phyloP scores from a whole-genome alignment of 2,113 vertebrate species.

The Beaufortia kweichowensis region DNA sequence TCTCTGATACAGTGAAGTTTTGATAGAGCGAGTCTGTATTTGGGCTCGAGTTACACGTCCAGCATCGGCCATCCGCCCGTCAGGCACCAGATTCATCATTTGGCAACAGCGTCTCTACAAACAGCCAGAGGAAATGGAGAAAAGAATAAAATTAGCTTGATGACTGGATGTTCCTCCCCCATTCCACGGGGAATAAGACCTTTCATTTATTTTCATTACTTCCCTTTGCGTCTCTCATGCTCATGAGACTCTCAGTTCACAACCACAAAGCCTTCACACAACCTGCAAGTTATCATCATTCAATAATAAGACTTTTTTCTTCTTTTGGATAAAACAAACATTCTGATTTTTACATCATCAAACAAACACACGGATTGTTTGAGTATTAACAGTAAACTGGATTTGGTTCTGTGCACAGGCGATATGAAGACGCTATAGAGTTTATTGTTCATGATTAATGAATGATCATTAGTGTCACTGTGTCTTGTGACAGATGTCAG shows the following conservation, averaged over 20 bases:
- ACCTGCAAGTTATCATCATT: background rate
- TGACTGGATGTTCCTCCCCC: constrained; percentile 80
- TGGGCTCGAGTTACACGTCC: constrained; percentile 84
- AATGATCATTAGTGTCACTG: too few relatives aligned
- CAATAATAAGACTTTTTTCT: background rate
- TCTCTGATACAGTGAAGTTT: too few relatives aligned
- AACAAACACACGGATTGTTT: too few relatives aligned
- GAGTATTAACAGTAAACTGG: too few relatives aligned
- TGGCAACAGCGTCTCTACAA: constrained; percentile 76
- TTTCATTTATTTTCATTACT: constrained; percentile 82
- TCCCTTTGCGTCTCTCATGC: constrained; percentile 54
- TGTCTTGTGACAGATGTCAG: too few relatives aligned
- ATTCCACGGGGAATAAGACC: constrained; percentile 75
- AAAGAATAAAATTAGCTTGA: constrained; percentile 83
- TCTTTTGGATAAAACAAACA: background rate
- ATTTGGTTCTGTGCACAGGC: too few relatives aligned
- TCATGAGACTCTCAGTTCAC: constrained; percentile 52
- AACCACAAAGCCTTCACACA: background rate
- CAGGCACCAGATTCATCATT: constrained; percentile 74
- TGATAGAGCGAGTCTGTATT: constrained; percentile 63
- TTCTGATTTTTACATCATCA: too few relatives aligned
- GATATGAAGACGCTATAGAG: too few relatives aligned
- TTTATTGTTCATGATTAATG: too few relatives aligned
- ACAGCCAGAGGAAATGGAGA: constrained; percentile 83
- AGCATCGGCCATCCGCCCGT: constrained; percentile 80